Percentiles rank a stretch among this genome's conserved stretches.
These are phyloP conservation scores for Tetropium fuscum DNA, from an alignment of 2,888 invertebrate species.

Conservation along the genomic window DNA sequence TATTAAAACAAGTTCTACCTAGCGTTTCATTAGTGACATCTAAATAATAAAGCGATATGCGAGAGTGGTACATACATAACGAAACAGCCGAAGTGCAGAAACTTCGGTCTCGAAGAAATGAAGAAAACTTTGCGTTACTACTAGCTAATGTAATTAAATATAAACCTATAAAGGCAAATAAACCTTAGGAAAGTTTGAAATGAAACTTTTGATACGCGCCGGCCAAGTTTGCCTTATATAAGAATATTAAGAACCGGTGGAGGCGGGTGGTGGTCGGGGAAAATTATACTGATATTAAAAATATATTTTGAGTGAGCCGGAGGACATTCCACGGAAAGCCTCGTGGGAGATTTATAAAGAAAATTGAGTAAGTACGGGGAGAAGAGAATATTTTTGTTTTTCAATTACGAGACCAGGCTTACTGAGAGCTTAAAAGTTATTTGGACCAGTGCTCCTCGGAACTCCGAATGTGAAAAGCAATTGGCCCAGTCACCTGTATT, in stretches of 20 bases:
- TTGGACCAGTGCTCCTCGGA: too few relatives aligned
- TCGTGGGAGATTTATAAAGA: slow-evolving; percentile 5
- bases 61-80: background rate
- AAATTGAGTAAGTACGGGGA: background rate
- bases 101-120: slow-evolving; percentile 26
- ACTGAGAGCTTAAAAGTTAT: too few relatives aligned
- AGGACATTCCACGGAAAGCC: slow-evolving; percentile 3
- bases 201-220: slow-evolving; percentile 38
- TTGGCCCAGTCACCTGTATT: background rate
- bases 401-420: background rate
- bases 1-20: too few relatives aligned
- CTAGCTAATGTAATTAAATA: slow-evolving; percentile 51
- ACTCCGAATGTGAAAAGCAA: too few relatives aligned
- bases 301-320: slow-evolving; percentile 5
- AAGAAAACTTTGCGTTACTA: slow-evolving; percentile 45
- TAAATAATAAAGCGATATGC: slow-evolving; percentile 21
- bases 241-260: slow-evolving; percentile 13
- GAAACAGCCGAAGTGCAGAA: background rate
- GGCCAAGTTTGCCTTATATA: slow-evolving; percentile 12
- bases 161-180: slow-evolving; percentile 49
- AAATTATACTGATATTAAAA: slow-evolving; percentile 16
- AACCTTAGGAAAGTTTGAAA: slow-evolving; percentile 41
- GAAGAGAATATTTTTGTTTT: background rate
- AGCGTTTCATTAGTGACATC: slow-evolving; percentile 23
- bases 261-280: background rate